These are phyloP conservation scores for Chaetophractus vellerosus DNA, from an alignment of 2,797 vertebrate species.

Conservation along the genomic window DNA sequence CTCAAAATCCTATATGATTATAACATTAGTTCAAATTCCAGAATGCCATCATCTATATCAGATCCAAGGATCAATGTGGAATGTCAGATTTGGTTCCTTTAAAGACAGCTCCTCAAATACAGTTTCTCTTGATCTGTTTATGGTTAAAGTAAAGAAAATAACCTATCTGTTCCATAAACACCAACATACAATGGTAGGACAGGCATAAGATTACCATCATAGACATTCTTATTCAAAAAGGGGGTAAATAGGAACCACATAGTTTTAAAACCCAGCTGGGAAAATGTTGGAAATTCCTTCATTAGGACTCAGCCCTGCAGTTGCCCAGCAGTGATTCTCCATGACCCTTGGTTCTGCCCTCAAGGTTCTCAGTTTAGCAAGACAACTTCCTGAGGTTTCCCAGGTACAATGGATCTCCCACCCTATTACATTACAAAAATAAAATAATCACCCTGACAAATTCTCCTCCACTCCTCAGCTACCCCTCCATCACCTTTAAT, in stretches of 20 bases:
- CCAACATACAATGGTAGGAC: neutral
- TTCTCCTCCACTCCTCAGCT: neutral
- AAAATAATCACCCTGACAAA: neutral
- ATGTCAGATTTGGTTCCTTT: neutral
- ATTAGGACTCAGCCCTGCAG: neutral
- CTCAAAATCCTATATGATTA: neutral
- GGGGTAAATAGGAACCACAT: neutral
- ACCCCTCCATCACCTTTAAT: neutral
- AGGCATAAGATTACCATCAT: neutral
- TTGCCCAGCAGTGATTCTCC: neutral
- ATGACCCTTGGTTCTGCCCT: neutral
- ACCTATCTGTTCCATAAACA: neutral
- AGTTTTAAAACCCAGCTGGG: neutral
- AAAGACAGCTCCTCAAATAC: neutral
- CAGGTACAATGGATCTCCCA: neutral
- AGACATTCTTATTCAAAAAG: neutral
- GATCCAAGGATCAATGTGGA: neutral
- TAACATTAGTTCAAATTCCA: neutral
- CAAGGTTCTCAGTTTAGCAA: neutral
- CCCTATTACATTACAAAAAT: neutral
- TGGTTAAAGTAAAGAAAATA: conserved; percentile 5
- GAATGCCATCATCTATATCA: conserved; percentile 16
- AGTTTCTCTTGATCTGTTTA: neutral
- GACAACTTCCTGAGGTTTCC: neutral
- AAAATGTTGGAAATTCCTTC: neutral